Percentiles rank a stretch among this genome's conserved stretches.
phyloP scores from a whole-genome alignment of 2,888 invertebrate species.

The Drosophila melanosoma region DNA sequence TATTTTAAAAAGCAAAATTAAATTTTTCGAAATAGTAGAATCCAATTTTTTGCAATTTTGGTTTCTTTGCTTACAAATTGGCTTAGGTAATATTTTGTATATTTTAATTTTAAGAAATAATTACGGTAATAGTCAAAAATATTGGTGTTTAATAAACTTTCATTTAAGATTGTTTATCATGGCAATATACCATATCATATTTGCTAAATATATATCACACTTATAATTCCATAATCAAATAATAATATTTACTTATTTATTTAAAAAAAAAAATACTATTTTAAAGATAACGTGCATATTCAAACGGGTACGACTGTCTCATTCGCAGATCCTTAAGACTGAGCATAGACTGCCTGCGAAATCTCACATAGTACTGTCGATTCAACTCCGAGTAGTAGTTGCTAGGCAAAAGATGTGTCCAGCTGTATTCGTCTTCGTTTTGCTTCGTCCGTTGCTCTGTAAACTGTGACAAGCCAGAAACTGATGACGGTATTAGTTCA shows the following conservation, averaged over 20 bases:
- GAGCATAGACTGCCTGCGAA: conserved; percentile 53
- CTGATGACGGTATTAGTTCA: conserved; percentile 10
- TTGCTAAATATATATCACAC: not conserved
- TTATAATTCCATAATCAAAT: not conserved
- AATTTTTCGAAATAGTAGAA: not conserved
- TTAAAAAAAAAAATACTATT: not conserved
- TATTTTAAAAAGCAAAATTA: not conserved
- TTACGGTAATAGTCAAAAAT: not conserved
- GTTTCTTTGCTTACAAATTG: not conserved
- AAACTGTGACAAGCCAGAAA: conserved; percentile 48
- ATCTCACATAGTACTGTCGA: conserved; percentile 68
- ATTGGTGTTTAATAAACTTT: not conserved
- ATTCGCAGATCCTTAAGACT: conserved; percentile 19
- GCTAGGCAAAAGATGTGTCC: conserved; percentile 64
- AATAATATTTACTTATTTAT: not conserved
- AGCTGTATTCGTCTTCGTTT: conserved; percentile 24
- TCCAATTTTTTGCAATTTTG: not conserved
- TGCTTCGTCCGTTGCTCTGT: conserved; percentile 32
- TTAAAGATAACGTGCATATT: conserved; percentile 59
- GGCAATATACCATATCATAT: not conserved
- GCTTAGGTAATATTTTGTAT: not conserved
- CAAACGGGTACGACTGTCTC: conserved; percentile 41
- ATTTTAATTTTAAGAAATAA: not conserved
- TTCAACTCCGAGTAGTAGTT: conserved; percentile 69
- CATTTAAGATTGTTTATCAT: not conserved